These are phyloP conservation scores for Luscinia luscinia DNA, from an alignment of 2,797 vertebrate genomes.

Conservation along the genomic window DNA sequence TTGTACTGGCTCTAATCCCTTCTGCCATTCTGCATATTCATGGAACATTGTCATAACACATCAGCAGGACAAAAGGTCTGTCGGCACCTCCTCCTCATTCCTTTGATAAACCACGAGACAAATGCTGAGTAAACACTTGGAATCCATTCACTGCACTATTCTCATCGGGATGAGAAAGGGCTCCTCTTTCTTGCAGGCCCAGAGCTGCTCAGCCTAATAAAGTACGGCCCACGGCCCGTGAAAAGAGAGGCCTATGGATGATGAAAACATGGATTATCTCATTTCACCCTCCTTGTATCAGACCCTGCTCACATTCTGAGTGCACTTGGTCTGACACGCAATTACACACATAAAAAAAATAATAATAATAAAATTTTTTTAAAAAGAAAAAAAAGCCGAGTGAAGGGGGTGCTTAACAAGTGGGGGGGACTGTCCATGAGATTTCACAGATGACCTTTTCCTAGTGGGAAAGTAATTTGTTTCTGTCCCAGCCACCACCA, in stretches of 20 bases:
- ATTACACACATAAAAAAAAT: constrained; percentile 61
- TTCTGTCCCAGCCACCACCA: not conserved
- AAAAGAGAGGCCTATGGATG: constrained; percentile 88
- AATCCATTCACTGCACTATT: constrained; percentile 83
- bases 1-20: constrained; percentile 94
- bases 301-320: constrained; percentile 81
- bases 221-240: constrained; percentile 98
- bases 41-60: constrained; percentile 84
- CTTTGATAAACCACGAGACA: constrained; percentile 81
- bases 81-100: constrained; percentile 80
- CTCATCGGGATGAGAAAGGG: constrained; percentile 84
- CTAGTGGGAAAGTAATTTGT: constrained; percentile 35
- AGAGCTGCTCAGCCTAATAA: constrained; percentile 96
- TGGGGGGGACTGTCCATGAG: not conserved
- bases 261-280: constrained; percentile 95
- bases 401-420: not conserved
- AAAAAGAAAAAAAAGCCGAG: not conserved
- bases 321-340: constrained; percentile 81
- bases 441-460: constrained; percentile 57
- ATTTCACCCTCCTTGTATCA: constrained; percentile 86
- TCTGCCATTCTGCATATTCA: constrained; percentile 88
- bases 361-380: not conserved
- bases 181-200: constrained; percentile 91
- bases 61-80: constrained; percentile 83
- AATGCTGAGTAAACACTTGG: constrained; percentile 96